These are phyloP conservation scores for Nettapus auritus DNA, from an alignment of 2,113 vertebrate species.

Conservation along the genomic window DNA sequence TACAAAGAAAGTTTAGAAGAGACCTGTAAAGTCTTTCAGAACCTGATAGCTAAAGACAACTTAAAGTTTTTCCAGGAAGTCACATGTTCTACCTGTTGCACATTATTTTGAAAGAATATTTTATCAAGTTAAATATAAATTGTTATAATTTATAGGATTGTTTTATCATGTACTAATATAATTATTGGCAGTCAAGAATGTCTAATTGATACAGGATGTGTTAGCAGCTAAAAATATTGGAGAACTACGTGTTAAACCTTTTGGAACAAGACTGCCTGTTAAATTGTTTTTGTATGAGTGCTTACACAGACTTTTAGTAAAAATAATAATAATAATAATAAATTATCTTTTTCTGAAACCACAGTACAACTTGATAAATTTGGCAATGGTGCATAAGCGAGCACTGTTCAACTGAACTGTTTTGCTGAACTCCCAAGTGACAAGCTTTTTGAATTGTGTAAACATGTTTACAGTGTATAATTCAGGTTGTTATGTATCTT, in stretches of 20 bases:
- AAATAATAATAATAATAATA: too few species aligned
- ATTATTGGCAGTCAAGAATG: background rate
- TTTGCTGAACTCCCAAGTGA: background rate
- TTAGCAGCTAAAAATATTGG: background rate
- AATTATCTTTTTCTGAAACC: background rate
- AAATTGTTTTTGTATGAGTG: background rate
- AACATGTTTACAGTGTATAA: background rate
- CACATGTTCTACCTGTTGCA: background rate
- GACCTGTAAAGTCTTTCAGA: background rate
- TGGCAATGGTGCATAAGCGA: background rate
- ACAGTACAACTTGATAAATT: background rate
- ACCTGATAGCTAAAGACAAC: background rate
- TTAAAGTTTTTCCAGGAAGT: slow-evolving; percentile 11
- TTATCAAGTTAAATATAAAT: background rate
- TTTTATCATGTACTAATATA: background rate
- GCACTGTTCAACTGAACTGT: background rate
- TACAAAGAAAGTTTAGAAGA: background rate
- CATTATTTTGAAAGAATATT: background rate
- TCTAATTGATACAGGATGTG: background rate
- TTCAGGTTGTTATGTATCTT: background rate
- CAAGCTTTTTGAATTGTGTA: background rate
- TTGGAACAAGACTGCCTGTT: background rate
- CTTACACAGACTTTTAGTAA: background rate
- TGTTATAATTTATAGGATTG: background rate
- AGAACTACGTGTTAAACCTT: background rate